Percentiles rank a stretch among this genome's conserved stretches.
Conservation (phyloP, 1,140 invertebrate species). For the Agrilus planipennis region DNA sequence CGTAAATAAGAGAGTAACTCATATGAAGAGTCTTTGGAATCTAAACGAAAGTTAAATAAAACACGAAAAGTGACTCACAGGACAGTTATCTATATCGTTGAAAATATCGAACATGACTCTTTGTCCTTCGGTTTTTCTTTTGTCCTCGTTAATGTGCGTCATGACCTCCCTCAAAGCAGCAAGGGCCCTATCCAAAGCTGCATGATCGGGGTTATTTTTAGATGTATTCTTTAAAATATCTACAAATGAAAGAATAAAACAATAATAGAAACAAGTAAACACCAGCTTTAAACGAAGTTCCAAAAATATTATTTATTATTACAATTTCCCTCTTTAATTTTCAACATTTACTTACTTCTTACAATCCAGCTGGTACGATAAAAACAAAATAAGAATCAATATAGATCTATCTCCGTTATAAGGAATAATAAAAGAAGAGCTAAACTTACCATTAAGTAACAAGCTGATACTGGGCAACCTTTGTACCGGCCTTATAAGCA, state of each 20-base stretch:
- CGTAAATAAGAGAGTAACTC: too few relatives aligned
- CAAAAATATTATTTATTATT: too few relatives aligned
- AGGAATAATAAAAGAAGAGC: too few relatives aligned
- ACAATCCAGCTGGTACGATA: too few relatives aligned
- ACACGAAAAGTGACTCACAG: slow-evolving; percentile 46
- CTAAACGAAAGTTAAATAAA: too few relatives aligned
- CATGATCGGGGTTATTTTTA: slow-evolving; percentile 75
- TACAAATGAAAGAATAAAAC: slow-evolving; percentile 24
- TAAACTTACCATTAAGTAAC: slow-evolving; percentile 71
- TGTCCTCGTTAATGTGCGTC: slow-evolving; percentile 95
- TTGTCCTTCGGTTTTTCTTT: slow-evolving; percentile 87
- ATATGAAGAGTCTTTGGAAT: too few relatives aligned
- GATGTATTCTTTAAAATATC: slow-evolving; percentile 87
- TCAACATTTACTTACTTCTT: neutral
- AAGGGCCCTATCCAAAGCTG: slow-evolving; percentile 71
- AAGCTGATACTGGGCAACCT: slow-evolving; percentile 89
- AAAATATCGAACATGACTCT: slow-evolving; percentile 94
- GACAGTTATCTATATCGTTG: slow-evolving; percentile 96
- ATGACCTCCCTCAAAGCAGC: slow-evolving; percentile 85
- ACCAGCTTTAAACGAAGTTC: too few relatives aligned
- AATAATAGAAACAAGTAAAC: too few relatives aligned
- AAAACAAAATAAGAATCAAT: too few relatives aligned
- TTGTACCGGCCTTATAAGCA: slow-evolving; percentile 94
- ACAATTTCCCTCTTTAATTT: too few relatives aligned
- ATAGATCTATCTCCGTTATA: too few relatives aligned